Evolutionary conservation across 1,140 invertebrate species (phyloP).

Genomic region (Lepidurus arcticus): DNA sequence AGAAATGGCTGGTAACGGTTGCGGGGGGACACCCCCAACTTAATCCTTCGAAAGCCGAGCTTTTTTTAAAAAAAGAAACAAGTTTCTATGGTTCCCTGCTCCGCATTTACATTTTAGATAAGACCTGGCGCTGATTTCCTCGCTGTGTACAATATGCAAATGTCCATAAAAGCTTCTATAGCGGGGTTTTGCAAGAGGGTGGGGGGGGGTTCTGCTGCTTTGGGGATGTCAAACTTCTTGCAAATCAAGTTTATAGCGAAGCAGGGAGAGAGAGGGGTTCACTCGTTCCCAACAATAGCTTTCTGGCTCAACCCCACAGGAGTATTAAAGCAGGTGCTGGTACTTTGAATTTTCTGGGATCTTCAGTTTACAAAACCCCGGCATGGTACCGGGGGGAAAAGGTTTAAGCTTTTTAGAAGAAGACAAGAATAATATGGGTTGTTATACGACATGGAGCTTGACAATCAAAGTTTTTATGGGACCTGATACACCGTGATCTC

Average conservation of each 20-base stretch:
- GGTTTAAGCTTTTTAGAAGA: not conserved
- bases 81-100: not conserved
- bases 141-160: slow-evolving; percentile 16
- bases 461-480: slow-evolving; percentile 18
- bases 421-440: not conserved
- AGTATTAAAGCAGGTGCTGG: not conserved
- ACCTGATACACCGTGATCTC: slow-evolving; percentile 21
- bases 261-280: not conserved
- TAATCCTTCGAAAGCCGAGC: not conserved
- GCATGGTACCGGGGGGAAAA: not conserved
- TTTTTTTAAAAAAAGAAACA: no score
- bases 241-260: slow-evolving; percentile 16
- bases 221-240: slow-evolving; percentile 1
- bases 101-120: slow-evolving; percentile 16
- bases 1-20: not conserved
- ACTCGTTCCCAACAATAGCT: not conserved
- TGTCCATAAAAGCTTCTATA: not conserved
- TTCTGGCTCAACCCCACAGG: not conserved
- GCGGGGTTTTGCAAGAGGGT: not conserved
- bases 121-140: slow-evolving; percentile 14
- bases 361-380: not conserved
- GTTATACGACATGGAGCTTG: slow-evolving; percentile 13
- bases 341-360: not conserved
- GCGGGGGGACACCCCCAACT: not conserved
- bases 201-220: not conserved